Conservation (phyloP, 2,797 vertebrate species). For the Micropoecilia bifurca region DNA sequence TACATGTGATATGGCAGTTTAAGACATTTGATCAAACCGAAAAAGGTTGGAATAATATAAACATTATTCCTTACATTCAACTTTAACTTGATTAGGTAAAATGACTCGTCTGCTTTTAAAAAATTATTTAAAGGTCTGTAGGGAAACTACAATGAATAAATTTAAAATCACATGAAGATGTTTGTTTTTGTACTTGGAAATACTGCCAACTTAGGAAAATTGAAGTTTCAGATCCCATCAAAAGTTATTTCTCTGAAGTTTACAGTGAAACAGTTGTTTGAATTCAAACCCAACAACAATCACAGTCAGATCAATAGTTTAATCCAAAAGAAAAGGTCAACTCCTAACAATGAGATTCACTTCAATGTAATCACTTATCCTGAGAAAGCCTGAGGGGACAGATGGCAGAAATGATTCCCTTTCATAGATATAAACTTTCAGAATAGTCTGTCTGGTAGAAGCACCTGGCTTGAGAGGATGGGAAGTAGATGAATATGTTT, state of each 20-base stretch:
- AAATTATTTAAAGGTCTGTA: neutral
- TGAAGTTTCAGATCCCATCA: neutral
- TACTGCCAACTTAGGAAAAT: neutral
- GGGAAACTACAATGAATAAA: neutral
- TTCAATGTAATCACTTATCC: neutral
- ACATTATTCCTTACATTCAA: neutral
- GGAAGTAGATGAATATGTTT: neutral
- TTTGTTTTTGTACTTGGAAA: neutral
- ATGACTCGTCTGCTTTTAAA: neutral
- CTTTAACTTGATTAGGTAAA: neutral
- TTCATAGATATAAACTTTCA: neutral
- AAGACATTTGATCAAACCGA: neutral
- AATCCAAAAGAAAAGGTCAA: neutral
- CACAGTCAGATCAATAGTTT: neutral
- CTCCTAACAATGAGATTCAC: neutral
- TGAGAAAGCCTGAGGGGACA: neutral
- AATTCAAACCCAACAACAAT: neutral
- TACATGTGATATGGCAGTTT: neutral
- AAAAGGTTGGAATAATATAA: neutral
- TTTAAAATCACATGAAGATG: neutral
- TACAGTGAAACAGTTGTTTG: neutral
- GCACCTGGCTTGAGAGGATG: neutral
- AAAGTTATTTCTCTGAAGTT: neutral
- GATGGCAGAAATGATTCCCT: neutral
- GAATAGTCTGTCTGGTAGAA: neutral